Base-by-base conservation (phyloP, 1,140 invertebrate genomes). In the Macrocentrus cingulum region DNA sequence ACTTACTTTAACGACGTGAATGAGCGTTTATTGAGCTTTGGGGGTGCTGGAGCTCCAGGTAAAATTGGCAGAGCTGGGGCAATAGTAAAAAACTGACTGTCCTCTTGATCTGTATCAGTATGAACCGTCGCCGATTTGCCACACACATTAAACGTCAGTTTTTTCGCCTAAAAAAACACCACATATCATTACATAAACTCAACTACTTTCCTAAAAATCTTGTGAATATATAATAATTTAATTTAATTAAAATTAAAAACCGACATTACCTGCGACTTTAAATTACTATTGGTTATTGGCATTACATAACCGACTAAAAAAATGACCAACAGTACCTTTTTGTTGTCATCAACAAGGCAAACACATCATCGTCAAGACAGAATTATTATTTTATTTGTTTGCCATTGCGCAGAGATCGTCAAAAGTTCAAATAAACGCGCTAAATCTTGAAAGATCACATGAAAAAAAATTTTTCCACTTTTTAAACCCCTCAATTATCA, bases 1-100 rank as follows among this genome's bases (percentile, higher is more conserved):
- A 36, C 39, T 69, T 65, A 79, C 77, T 75, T 83, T 60, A 83
- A 71, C 41, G 82, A 82, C 69, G 80, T 84, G 56, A 81, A 81
- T 18, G 83, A 81, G 62, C 81, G 76, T 61, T 81, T 81, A 56
- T 79, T 71, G 66, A 78, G 66, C 66, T 82, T 79, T 54, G 77
- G 69, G 59, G 76, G 69, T 65, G 79, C 59, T 58, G 75, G 68
- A 23, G 67, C 64, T 52, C 65, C 65, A 25, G 74, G 70, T 55
- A 78, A 64, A 52, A 78, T 76, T 64, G 84, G 84, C 68, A 86
- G 76, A 49, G 83, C 83, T 61, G 84, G 81, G 66, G 81, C 82
- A 65, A 85, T 84, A 58, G 82, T 84, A 58, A 86, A 74, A 65
- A 84, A 81, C 69, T 81, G 75, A 66, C 76, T 79, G 60, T 71